These are phyloP conservation scores for Corythornis madagascariensis DNA, from an alignment of 2,113 vertebrate species.

Conservation along the genomic window DNA sequence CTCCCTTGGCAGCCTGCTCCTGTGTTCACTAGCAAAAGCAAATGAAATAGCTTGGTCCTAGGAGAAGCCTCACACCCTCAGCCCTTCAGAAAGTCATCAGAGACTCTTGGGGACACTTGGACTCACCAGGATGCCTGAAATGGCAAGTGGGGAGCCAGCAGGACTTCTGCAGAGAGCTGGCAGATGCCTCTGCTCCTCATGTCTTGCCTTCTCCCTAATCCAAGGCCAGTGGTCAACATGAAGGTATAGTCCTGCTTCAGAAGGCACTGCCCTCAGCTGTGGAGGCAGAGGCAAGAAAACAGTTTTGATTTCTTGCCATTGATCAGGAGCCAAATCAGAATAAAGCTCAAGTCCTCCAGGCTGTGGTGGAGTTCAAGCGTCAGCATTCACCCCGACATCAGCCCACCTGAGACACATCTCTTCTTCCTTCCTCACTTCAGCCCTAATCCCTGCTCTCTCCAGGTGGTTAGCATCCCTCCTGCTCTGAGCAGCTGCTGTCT, in stretches of 20 bases:
- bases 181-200: background rate
- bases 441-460: background rate
- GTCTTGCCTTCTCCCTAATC: background rate
- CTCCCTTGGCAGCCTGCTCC: fast-evolving
- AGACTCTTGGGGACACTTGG: too few species aligned
- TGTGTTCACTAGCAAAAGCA: background rate
- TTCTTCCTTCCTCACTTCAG: background rate
- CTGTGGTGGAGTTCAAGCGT: background rate
- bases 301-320: background rate
- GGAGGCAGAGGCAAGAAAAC: background rate
- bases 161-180: background rate
- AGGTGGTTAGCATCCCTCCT: background rate
- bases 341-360: background rate
- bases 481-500: background rate
- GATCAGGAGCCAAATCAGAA: background rate
- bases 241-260: background rate
- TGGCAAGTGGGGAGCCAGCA: background rate
- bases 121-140: background rate
- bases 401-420: background rate
- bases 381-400: background rate
- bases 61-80: background rate
- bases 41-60: background rate
- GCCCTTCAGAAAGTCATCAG: background rate
- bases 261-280: background rate
- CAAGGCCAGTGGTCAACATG: background rate